Evolutionary conservation across 2,113 vertebrate species (phyloP).

Genomic region (Dendropsophus ebraccatus): DNA sequence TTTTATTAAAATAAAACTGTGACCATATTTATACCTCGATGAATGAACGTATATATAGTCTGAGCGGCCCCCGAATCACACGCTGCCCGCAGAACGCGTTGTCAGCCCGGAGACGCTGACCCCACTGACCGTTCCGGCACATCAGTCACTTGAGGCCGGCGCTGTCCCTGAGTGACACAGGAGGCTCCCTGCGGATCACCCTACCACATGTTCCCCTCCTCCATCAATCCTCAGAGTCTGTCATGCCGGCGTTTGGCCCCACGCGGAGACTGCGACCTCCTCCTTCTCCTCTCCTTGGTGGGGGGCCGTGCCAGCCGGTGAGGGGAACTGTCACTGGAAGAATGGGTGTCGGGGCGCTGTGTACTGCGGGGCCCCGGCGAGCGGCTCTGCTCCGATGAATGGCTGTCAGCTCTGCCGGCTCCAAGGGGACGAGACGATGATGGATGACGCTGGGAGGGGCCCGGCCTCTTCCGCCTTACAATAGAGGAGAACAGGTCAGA

Average conservation of each 20-base stretch:
- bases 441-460: constrained; percentile 68
- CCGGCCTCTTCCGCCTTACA: constrained; percentile 71
- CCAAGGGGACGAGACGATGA: constrained; percentile 77
- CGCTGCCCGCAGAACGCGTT: no score
- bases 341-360: constrained; percentile 66
- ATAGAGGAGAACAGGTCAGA: not conserved
- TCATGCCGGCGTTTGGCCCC: constrained; percentile 74
- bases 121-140: not conserved
- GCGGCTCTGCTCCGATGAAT: constrained; percentile 71
- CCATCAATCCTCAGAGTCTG: constrained; percentile 77
- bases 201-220: not conserved
- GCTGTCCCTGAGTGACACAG: not conserved
- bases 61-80: no score
- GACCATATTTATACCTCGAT: no score
- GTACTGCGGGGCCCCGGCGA: constrained; percentile 58
- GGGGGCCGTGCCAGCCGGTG: constrained; percentile 54
- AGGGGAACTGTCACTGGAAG: constrained; percentile 66
- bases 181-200: constrained; percentile 16
- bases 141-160: not conserved
- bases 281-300: constrained; percentile 58
- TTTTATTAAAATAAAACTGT: no score
- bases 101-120: no score
- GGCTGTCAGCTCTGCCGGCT: constrained; percentile 74
- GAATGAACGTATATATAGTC: no score
- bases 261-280: constrained; percentile 61